phyloP scores from a whole-genome alignment of 1,140 invertebrate species.

The Apis dorsata region DNA sequence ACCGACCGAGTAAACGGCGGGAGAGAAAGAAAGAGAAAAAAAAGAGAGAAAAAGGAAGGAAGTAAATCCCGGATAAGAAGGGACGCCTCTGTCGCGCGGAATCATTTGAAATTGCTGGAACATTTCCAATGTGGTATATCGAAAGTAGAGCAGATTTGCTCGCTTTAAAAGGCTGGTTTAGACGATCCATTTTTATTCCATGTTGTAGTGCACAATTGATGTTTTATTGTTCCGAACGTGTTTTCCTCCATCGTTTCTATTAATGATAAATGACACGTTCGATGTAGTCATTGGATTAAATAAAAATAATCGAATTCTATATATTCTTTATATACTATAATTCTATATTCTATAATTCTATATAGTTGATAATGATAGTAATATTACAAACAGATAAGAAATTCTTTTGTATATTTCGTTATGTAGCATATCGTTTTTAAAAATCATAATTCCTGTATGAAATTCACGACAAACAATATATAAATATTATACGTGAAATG shows the following conservation, averaged over 20 bases:
- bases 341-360: no score
- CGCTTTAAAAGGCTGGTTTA: conserved; percentile 22
- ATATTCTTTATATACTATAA: no score
- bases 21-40: not conserved
- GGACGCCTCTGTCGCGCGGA: conserved; percentile 15
- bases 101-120: conserved; percentile 42
- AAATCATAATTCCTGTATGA: no score
- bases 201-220: not conserved
- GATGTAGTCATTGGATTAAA: not conserved
- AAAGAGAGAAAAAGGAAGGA: conserved; percentile 30
- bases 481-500: no score
- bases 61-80: conserved; percentile 40
- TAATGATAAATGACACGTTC: not conserved
- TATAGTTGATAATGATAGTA: no score
- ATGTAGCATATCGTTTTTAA: no score
- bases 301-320: not conserved
- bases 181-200: conserved; percentile 38
- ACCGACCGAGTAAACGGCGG: conserved; percentile 17
- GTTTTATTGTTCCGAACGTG: not conserved
- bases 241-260: not conserved
- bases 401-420: no score
- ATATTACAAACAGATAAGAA: no score
- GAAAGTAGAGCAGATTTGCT: conserved; percentile 43
- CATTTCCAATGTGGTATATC: conserved; percentile 40
- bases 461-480: no score